Evolutionary conservation across 2,797 vertebrate species (phyloP).

Genomic region (Betta splendens): DNA sequence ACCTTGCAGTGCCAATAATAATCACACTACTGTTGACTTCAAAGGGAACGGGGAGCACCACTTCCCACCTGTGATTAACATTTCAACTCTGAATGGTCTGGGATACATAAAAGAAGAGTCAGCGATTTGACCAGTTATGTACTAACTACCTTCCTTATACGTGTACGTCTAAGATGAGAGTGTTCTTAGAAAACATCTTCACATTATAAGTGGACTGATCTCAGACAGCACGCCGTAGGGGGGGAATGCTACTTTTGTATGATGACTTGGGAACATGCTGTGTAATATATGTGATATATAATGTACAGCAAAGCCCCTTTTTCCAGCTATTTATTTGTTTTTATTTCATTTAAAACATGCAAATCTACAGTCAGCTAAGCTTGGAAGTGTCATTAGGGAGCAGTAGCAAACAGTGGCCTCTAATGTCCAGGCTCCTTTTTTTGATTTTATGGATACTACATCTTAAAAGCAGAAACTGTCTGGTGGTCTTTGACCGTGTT

Average conservation of each 20-base stretch:
- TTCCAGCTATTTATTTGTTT: slow-evolving; percentile 69
- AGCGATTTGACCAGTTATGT: slow-evolving; percentile 73
- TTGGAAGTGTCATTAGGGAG: slow-evolving; percentile 29
- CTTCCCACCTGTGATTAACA: slow-evolving; percentile 67
- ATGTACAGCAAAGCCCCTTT: slow-evolving; percentile 54
- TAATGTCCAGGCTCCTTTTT: slow-evolving; percentile 22
- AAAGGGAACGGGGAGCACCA: slow-evolving; percentile 70
- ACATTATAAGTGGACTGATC: slow-evolving; percentile 39
- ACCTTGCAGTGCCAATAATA: slow-evolving; percentile 69
- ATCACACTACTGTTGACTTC: slow-evolving; percentile 69
- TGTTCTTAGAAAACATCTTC: slow-evolving; percentile 9
- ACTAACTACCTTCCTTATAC: slow-evolving; percentile 44
- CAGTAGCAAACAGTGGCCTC: slow-evolving; percentile 27
- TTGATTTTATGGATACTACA: slow-evolving; percentile 25
- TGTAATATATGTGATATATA: slow-evolving; percentile 60
- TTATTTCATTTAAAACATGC: slow-evolving; percentile 14
- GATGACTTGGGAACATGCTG: slow-evolving; percentile 49
- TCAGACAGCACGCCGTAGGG: slow-evolving; percentile 23
- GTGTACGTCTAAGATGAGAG: slow-evolving; percentile 10
- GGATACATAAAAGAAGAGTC: slow-evolving; percentile 82
- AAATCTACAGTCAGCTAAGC: not conserved
- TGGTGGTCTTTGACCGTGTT: too few species aligned
- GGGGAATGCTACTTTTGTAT: slow-evolving; percentile 52
- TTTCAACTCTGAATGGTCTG: slow-evolving; percentile 73
- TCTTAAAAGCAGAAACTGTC: too few species aligned